phyloP scores from a whole-genome alignment of 2,888 invertebrate genomes.

The Apocheima hispidaria region DNA sequence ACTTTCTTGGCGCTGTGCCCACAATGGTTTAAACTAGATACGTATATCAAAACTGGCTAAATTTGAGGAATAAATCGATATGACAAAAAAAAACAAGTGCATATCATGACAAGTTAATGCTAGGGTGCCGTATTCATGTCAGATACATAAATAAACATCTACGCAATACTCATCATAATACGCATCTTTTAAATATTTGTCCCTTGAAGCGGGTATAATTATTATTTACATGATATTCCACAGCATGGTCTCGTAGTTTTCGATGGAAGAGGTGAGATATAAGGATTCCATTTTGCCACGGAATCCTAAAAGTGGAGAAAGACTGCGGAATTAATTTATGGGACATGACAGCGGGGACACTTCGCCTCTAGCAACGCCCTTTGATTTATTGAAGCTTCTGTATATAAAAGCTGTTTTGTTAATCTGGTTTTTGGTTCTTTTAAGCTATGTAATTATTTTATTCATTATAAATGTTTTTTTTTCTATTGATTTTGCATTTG shows the following conservation, averaged over 20 bases:
- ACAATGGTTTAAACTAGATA: background rate
- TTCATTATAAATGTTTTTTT: background rate
- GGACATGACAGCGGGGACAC: background rate
- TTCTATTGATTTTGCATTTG: background rate
- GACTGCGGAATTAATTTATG: conserved; percentile 3
- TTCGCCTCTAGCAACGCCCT: conserved; percentile 1
- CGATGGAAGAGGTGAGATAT: too few relatives aligned
- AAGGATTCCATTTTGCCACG: background rate
- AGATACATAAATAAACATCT: background rate
- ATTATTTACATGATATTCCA: too few relatives aligned
- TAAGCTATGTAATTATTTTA: background rate
- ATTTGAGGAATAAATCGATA: background rate
- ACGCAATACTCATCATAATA: too few relatives aligned
- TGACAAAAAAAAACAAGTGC: background rate
- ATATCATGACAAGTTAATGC: background rate
- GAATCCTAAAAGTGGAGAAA: background rate
- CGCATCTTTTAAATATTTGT: too few relatives aligned
- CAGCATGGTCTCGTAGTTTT: too few relatives aligned
- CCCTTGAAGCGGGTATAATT: too few relatives aligned
- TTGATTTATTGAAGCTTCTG: conserved; percentile 5
- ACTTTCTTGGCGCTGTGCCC: conserved; percentile 11
- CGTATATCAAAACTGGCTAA: background rate
- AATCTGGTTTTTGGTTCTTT: conserved; percentile 2
- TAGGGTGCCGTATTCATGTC: background rate
- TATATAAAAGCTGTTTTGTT: background rate